Base-by-base conservation (phyloP, 2,888 invertebrate genomes). In the Orthonychiurus folsomi region DNA sequence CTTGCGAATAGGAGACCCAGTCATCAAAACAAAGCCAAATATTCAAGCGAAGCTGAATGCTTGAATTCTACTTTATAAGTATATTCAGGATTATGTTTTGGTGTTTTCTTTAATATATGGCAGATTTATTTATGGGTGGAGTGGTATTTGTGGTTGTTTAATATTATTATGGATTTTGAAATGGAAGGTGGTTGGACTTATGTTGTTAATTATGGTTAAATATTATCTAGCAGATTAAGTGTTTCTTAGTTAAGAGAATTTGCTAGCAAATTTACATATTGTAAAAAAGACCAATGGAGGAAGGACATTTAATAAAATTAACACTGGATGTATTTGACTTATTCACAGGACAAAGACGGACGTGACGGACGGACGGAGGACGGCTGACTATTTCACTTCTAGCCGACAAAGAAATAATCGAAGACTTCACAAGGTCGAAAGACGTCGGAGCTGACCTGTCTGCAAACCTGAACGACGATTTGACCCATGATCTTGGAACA, bases 281-380 rank as follows among this genome's bases (percentile, higher is more conserved):
- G n/a, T n/a, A n/a, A n/a, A n/a, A n/a, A n/a, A n/a, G n/a, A n/a
- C n/a, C n/a, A n/a, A n/a, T n/a, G n/a, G n/a, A n/a, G n/a, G n/a
- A n/a, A n/a, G n/a, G n/a, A 37, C 37, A 37, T 37, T 37, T 37
- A 15, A 37, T 37, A 37, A 37, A 37, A 37, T 15, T 37, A 37
- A 37, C 37, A 15, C 15, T 37, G 5, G 37, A 37, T 37, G 15
- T 37, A n/a, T 37, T 37, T 37, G 56, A 55, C 56, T 56, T n/a
- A 20, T 56, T 63, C 56, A 65, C 68, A 70, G 70, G 66, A 70
- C 68, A 67, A 68, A 68, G 66, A 71, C 68, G 65, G 69, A 61
- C 55, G 63, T 71, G 69, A 69, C 69, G 63, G 27, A 64, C 53
- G 60, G 57, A 50, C 56, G 23, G 56, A 56, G 23, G 15, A 27